Base-by-base conservation (phyloP, 1,140 invertebrate species). In the Elymnias hypermnestra region DNA sequence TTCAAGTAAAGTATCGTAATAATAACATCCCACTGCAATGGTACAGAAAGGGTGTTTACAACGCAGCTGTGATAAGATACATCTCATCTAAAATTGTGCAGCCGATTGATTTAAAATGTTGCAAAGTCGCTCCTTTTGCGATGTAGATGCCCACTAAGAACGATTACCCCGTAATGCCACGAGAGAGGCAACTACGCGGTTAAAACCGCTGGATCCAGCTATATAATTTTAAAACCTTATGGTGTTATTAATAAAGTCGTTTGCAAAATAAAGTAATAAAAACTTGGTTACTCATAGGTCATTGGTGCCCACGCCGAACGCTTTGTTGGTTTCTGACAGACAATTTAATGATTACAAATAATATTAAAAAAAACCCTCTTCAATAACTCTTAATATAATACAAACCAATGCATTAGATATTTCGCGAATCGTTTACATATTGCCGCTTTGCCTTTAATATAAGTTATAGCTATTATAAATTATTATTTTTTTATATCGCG, bases 261-360 rank as follows among this genome's bases (percentile, higher is more conserved):
- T 22, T 33, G 29, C 17, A 46, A 37, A 21, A n/a, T 37, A 18
- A 45, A 26, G 31, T 44, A 44, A 52, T 53, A 55, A 48, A 51
- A 52, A 58, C 56, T 36, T 53, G 60, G 59, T 78, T 78, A 75
- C 63, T 75, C 74, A 78, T 78, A 78, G 72, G 74, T 78, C 72
- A 69, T 63, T 73, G 63, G 55, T 66, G 72, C 70, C 62, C 63
- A 63, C 58, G 62, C 59, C 55, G 55, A 57, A 56, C 55, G 44
- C 58, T 56, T 61, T 62, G 58, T 70, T 57, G 53, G 29, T 63
- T 47, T 56, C 57, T 60, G 61, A 51, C 52, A 46, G 29, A 53
- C 43, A 61, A 57, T 54, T 57, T 53, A 62, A 54, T 41, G 51
- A 56, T 64, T 50, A 58, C 56, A 53, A 62, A 49, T 49, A 37